These are phyloP conservation scores for Pluvianellus socialis DNA, from an alignment of 2,113 vertebrate species.

Conservation along the genomic window DNA sequence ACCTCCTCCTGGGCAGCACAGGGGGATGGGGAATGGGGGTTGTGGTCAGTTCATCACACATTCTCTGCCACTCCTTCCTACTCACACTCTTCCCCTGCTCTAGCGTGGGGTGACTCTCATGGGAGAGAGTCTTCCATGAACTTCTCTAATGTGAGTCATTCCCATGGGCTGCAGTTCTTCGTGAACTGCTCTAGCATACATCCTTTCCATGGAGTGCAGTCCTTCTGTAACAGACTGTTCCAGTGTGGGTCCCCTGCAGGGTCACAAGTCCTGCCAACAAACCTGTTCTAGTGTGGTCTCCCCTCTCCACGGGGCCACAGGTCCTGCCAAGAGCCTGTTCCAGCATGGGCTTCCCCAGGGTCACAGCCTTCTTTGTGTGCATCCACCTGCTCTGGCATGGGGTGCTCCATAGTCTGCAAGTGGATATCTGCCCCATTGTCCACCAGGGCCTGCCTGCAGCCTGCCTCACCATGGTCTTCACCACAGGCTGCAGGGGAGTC, in stretches of 20 bases:
- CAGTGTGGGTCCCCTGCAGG: background rate
- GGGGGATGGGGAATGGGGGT: background rate
- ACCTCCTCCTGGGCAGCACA: background rate
- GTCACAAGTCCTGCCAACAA: background rate
- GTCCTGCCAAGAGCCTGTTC: background rate
- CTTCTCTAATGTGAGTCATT: background rate
- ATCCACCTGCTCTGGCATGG: rapidly evolving
- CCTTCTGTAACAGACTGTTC: background rate
- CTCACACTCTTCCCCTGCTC: background rate
- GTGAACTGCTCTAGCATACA: background rate
- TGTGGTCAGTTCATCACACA: background rate
- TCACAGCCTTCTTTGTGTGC: background rate
- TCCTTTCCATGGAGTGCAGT: no score
- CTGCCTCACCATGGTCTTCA: no score
- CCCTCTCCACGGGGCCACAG: background rate
- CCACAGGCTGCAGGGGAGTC: background rate
- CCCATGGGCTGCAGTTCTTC: background rate
- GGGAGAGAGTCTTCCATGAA: no score
- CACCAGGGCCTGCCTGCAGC: background rate
- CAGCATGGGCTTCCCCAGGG: rapidly evolving
- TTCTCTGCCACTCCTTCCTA: background rate
- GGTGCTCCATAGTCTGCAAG: background rate
- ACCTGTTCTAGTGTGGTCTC: background rate
- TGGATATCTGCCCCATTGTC: no score
- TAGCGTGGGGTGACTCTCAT: background rate